These are phyloP conservation scores for Mythimna ferrago DNA, from an alignment of 2,888 invertebrate genomes.

Conservation along the genomic window DNA sequence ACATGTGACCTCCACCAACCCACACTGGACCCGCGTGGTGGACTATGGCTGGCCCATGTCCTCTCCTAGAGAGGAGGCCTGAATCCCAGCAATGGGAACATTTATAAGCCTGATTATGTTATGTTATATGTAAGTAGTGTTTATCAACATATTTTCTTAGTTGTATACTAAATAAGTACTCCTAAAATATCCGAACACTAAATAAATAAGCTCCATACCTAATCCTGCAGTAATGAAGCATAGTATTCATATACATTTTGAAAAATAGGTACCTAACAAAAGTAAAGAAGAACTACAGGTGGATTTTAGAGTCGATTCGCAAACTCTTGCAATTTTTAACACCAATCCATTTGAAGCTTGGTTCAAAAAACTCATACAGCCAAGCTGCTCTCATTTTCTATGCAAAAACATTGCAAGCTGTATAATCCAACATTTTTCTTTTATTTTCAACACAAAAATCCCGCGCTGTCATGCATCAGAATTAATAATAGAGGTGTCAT, in stretches of 20 bases:
- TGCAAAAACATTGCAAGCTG: constrained; percentile 38
- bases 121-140: not conserved
- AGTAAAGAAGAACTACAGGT: constrained; percentile 14
- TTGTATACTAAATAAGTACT: too few relatives aligned
- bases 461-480: constrained; percentile 43
- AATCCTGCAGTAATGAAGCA: not conserved
- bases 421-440: constrained; percentile 16
- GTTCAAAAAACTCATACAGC: constrained; percentile 32
- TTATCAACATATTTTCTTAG: not conserved
- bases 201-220: not conserved
- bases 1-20: too few relatives aligned
- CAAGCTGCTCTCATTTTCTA: constrained; percentile 27
- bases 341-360: constrained; percentile 35
- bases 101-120: too few relatives aligned
- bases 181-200: not conserved
- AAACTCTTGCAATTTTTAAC: constrained; percentile 45
- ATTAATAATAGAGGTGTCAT: constrained; percentile 53
- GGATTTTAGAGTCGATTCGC: constrained; percentile 6
- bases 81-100: too few relatives aligned
- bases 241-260: not conserved
- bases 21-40: too few relatives aligned
- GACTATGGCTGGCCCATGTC: too few relatives aligned
- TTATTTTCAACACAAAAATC: constrained; percentile 26
- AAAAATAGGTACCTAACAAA: constrained; percentile 1
- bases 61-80: too few relatives aligned